Base-by-base conservation (phyloP, 2,797 vertebrate genomes). In the Platyrinchus mystaceus region DNA sequence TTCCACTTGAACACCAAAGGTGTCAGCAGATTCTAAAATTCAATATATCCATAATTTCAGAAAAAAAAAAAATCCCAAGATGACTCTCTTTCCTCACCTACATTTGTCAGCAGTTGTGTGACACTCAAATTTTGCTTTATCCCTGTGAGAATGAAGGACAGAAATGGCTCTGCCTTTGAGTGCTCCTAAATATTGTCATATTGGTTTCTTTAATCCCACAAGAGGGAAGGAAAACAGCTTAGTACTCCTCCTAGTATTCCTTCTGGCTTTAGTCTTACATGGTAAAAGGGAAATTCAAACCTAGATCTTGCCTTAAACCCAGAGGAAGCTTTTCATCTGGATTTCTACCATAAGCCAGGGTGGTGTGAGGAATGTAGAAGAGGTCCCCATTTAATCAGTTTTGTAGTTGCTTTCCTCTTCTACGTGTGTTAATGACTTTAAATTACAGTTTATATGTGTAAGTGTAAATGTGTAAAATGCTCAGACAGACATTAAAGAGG, bases 301-400 rank as follows among this genome's bases (percentile, higher is more conserved):
- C 10, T 10, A 55, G 22, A 47, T 6, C 32, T 69, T 73, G 22
- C 52, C 43, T 56, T 53, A 69, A 77, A 52, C 10, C 4, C 28
- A 0, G 6, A 53, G 30, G 10, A 78, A 36, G 26, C 6, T 37
- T 62, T n/a, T 50, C 15, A 70, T 63, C 8, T 0, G 1, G 19
- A 36, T 62, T 59, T 47, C 32, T 84, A 41, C 26, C 4, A 1
- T 13, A 67, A 53, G 2, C 16, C 52, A 63, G 73, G 7, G 53
- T 28, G 4, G 2, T 20, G n/a, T 14, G 14, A 50, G 17, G 34
- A 15, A 39, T 26, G 47, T 10, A 70, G 56, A 55, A 85, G 9
- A 28, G 27, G 12, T 14, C 27, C n/a, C 13, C 1, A 3, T 73
- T 89, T 69, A 28, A 52, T 49, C 14, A 50, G 7, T 28, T 77